Conservation (phyloP, 2,797 vertebrate genomes). For the Hippocampus kuda region DNA sequence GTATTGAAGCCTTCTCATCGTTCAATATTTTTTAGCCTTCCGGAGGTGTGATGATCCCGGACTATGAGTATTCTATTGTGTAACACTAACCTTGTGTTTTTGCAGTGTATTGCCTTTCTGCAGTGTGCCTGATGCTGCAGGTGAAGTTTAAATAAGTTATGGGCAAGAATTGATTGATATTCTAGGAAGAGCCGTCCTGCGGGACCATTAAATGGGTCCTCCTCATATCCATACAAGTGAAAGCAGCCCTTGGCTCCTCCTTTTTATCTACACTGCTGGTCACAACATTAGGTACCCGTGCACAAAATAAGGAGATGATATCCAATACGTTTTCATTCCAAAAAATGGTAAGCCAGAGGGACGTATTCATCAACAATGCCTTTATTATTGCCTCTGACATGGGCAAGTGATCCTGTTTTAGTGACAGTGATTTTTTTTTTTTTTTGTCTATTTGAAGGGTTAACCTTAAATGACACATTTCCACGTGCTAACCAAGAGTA, state of each 20-base stretch:
- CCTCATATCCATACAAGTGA: conserved; percentile 8
- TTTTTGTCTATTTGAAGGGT: neutral
- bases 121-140: conserved; percentile 28
- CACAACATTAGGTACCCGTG: neutral
- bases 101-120: conserved; percentile 1
- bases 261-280: neutral
- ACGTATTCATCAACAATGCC: neutral
- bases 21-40: conserved; percentile 2
- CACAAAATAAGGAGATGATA: neutral
- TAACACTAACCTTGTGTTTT: neutral
- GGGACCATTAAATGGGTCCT: conserved; percentile 15
- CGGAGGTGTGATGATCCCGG: neutral
- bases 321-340: neutral
- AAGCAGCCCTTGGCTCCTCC: neutral
- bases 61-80: neutral
- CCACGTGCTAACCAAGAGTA: too few species aligned
- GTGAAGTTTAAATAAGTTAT: conserved; percentile 55
- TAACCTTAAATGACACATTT: neutral
- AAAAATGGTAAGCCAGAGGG: neutral
- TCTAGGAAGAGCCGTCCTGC: conserved; percentile 27
- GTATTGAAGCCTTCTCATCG: neutral
- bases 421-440: neutral
- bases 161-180: conserved; percentile 41
- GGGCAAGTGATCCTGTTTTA: neutral
- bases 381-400: neutral